Evolutionary conservation across 92 coral and sea anemone genomes (phyloP), one percentile per base, ranked within the genome.

Genomic region (Palythoa grandis): DNA sequence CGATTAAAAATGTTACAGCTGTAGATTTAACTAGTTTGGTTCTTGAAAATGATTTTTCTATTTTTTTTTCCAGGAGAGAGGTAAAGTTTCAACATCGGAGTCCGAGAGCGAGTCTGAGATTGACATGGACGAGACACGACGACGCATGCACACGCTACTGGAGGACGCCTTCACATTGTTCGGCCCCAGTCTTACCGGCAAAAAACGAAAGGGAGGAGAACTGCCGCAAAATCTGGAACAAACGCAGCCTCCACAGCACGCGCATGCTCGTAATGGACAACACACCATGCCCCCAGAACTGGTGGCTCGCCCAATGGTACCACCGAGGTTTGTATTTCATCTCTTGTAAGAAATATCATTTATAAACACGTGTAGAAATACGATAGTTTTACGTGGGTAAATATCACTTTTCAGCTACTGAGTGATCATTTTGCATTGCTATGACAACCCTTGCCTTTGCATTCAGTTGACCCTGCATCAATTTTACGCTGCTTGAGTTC

Each of bases 91-190:
- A 39, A 3, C 20, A 15, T 65, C 85, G 0, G 60, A 53, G 22
- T 66, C 72, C 1, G 85, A 78, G 73, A 85, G 86, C 23, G 99
- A 97, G 19, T 97, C 99, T 13, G 92, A 91, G 17, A 92, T 97
- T 74, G 93, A 95, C 87, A 97, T 97, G 99, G 93, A 91, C 11
- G 99, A 97, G 79, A 95, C 99, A 17, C 93, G 98, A 11, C 88
- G 92, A 37, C 95, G 99, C 74, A 95, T 95, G 98, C 98, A 95
- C 87, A 86, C 92, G 7, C 91, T 97, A 53, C 86, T 97, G 17
- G 99, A 97, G 89, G 97, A 93, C 89, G 99, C 99, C 17, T 97
- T 97, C 89, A 69, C 97, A 22, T 72, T 95, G 66, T 88, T 97
- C 77, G 98, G 92, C 68, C 93, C 98, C 10, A 90, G 83, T 63